Evolutionary conservation across 2,113 vertebrate genomes (phyloP), one percentile per base, ranked within the genome.

Genomic region (Xenus cinereus): DNA sequence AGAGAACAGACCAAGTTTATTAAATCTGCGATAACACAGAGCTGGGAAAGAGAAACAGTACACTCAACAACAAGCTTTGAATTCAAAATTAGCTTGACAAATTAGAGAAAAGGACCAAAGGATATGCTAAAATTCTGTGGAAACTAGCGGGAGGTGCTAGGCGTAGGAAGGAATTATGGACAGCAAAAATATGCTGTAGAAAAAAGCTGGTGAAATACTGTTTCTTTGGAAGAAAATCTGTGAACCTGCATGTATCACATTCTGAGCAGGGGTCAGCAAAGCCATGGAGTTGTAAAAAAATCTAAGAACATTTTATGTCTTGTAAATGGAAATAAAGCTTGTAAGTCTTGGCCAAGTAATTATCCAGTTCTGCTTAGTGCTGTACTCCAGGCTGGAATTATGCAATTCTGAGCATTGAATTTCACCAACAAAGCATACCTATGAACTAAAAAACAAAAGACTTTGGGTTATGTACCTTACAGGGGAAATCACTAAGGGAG

Each of bases 161-260:
- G 93, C 64, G 18, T 95, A 63, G 76, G 94, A 92, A 81, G 76
- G 68, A 73, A 92, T 95, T 95, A 94, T 51, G 77, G 88, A 95
- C 86, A 92, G 90, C 33, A 90, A 96, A 94, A 95, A 95, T 90
- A 95, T 90, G 86, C 51, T 93, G 46, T 69, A 35, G 57, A 85
- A 90, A 93, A 92, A 86, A 86, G 74, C 27, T 89, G 41, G 24
- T 87, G 83, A 92, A 87, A 87, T 81, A 71, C 50, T 77, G 91
- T 81, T 93, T 90, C 46, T 92, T 86, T 75, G 33, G 56, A 75
- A 84, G 86, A 92, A 46, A 90, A 75, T 95, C 93, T 93, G 84
- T 92, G 85, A 93, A 67, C 66, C 84, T 95, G 84, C 51, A 83
- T 84, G 72, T 95, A 92, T 90, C 89, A 92, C 84, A 81, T 95